Base-by-base conservation (phyloP, 2,113 vertebrate species). In the Argyrosomus japonicus region DNA sequence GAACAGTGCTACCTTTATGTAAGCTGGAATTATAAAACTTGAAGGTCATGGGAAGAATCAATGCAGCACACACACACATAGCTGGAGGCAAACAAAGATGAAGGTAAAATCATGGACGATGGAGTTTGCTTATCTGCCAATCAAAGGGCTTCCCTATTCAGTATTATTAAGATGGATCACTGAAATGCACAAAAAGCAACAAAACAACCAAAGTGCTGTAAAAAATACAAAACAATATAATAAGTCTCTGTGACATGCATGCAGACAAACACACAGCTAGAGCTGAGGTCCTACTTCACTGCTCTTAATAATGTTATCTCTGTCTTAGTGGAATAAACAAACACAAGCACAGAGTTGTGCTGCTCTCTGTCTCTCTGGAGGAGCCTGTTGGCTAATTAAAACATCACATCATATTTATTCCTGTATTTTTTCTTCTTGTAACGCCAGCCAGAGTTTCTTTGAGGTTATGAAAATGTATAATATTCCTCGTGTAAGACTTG, bases 251-350 rank as follows among this genome's bases (percentile, higher is more conserved):
- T 77, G 73, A 65, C 36, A 50, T 6, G 21, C 25, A 29, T 17
- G 23, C 56, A 83, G n/a, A 74, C 40, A 21, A 63, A 56, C 69
- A 51, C 36, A 65, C 25, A 29, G 12, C 25, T 6, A 6, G 14
- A n/a, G 62, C 67, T 29, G 17, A 56, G 25, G 76, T 64, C 76
- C 72, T 58, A 23, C 51, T 17, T 57, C 48, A 75, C 65, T 75
- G 62, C 73, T 81, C 53, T 19, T 70, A 62, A 78, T 40, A 51
- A 70, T 71, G 53, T 43, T 53, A 23, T 78, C 64, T 81, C 29
- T 36, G 79, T 48, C 73, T 77, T 56, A 19, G 68, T 36, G 80
- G 83, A 77, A 81, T 78, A 89, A 89, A 83, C 84, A 83, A 86
- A 83, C 77, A 74, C 45, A 7, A 64, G 63, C 50, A 68, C 72